Evolutionary conservation across 2,113 vertebrate genomes (phyloP).

Genomic region (Phylloscopus trochiloides): DNA sequence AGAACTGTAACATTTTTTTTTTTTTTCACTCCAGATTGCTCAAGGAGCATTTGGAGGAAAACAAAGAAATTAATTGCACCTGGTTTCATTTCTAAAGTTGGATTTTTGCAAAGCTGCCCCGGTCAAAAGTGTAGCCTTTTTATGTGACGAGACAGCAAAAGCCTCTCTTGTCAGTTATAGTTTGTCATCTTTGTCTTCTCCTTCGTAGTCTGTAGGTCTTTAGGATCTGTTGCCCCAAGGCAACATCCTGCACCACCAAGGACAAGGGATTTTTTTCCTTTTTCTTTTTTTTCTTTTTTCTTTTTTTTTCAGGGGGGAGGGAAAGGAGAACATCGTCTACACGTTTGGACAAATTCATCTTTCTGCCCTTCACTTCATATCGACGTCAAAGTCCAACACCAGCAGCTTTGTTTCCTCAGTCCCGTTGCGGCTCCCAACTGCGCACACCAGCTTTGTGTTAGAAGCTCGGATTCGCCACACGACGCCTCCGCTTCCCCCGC

Average conservation of each 20-base stretch:
- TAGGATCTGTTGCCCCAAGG: conserved; percentile 81
- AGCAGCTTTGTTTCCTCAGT: conserved; percentile 99
- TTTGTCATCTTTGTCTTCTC: conserved; percentile 73
- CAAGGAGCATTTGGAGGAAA: conserved; percentile 67
- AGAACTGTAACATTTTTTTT: conserved; percentile 45
- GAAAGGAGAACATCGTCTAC: conserved; percentile 72
- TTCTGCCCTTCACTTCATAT: conserved; percentile 92
- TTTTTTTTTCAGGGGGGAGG: conserved; percentile 43
- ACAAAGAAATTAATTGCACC: conserved; percentile 81
- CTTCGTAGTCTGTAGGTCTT: conserved; percentile 81
- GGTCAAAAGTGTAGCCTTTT: conserved; percentile 76
- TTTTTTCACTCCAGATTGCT: conserved; percentile 46
- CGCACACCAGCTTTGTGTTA: conserved; percentile 98
- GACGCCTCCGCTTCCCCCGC: conserved; percentile 95
- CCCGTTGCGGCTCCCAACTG: conserved; percentile 97
- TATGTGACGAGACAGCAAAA: conserved; percentile 73
- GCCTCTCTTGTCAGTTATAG: conserved; percentile 74
- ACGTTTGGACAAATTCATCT: conserved; percentile 74
- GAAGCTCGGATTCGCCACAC: conserved; percentile 99
- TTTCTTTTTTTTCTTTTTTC: background rate
- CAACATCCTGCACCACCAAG: conserved; percentile 83
- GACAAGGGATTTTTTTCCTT: conserved; percentile 73
- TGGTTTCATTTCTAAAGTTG: conserved; percentile 86
- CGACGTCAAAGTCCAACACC: conserved; percentile 99
- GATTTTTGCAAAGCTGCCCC: conserved; percentile 84